phyloP scores from a whole-genome alignment of 2,113 vertebrate genomes.

The Amia ocellicauda region DNA sequence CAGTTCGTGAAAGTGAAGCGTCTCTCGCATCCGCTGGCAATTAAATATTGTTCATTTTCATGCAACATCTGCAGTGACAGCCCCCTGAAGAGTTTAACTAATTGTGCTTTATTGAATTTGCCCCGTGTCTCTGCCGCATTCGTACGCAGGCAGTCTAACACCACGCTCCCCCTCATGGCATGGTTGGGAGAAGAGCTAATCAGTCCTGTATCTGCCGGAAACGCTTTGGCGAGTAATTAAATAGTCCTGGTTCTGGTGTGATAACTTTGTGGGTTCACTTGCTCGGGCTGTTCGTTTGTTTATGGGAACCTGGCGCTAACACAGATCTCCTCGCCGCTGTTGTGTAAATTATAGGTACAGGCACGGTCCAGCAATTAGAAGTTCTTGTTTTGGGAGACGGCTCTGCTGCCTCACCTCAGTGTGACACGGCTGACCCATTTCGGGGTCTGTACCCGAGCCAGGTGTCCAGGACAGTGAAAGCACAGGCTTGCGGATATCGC shows the following conservation, averaged over 20 bases:
- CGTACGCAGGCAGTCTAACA: neutral
- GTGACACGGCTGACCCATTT: no score
- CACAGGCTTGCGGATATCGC: no score
- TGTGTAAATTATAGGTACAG: no score
- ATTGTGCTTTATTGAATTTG: neutral
- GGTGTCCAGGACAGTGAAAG: no score
- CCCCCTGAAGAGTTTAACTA: neutral
- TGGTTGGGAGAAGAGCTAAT: neutral
- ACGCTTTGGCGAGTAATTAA: neutral
- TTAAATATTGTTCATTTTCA: neutral
- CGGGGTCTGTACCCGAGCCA: no score
- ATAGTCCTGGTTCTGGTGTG: neutral
- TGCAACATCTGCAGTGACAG: neutral
- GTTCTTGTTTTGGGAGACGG: no score
- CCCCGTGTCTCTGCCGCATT: neutral
- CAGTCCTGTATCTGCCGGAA: neutral
- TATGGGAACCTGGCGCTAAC: neutral
- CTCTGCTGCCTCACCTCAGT: no score
- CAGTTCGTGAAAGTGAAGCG: no score
- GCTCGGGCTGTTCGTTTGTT: neutral
- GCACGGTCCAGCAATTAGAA: no score
- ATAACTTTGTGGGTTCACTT: neutral
- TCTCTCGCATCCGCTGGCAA: neutral
- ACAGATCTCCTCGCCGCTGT: neutral
- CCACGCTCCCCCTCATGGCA: neutral